Base-by-base conservation (phyloP, 2,797 vertebrate genomes). In the Halcyon smyrnensis region DNA sequence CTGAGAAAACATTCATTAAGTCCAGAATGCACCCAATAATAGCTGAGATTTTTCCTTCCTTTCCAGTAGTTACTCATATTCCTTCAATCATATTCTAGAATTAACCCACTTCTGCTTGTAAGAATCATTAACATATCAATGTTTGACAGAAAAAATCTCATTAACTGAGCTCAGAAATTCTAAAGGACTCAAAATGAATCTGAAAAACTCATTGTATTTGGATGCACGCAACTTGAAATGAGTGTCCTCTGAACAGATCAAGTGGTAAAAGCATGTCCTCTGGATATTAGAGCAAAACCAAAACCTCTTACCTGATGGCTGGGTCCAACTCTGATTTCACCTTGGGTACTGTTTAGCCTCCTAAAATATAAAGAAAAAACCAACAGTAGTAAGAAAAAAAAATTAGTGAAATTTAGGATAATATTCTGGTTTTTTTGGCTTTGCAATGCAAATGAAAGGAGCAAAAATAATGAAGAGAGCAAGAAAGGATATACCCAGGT, bases 271-370 rank as follows among this genome's bases (percentile, higher is more conserved):
- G 8, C 67, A 15, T 0, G 14, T 8, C 41, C 56, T 34, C 69
- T 36, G 36, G 51, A 2, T 17, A 27, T 1, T 8, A 32, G 30
- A 84, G 37, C 7, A 67, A 3, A 11, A 85, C 50, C 32, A 41
- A 82, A 83, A 63, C 5, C n/a, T 82, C 90, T 98, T 98, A 99
- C 99, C 98, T 99, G 99, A 96, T 99, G 99, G 97, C 99, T 99
- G 78, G 99, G 99, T 93, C 99, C 99, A 89, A 99, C 99, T 96
- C 99, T 98, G 97, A 99, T 99, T 97, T 99, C 99, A 87, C 99
- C 99, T 89, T 99, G 99, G 93, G 99, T 99, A 97, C 99, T 99
- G 98, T 99, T 99, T 92, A 99, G 98, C 98, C 99, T 99, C 98
- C 99, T 99, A 98, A 77, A 46, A 90, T 1, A 32, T 3, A 94